Base-by-base conservation (phyloP, 1,140 invertebrate genomes). In the Lycorma delicatula region DNA sequence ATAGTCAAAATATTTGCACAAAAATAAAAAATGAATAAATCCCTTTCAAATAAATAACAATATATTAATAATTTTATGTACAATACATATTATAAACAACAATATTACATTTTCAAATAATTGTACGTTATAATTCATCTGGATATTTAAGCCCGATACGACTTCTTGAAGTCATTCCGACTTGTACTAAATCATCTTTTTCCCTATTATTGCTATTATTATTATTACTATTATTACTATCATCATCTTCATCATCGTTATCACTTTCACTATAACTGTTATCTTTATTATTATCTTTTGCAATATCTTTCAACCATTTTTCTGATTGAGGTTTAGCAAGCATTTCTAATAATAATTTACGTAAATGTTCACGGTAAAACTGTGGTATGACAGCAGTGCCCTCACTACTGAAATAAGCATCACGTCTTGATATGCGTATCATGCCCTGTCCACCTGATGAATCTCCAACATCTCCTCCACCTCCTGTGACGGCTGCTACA, bases 321-420 rank as follows among this genome's bases (percentile, higher is more conserved):
- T 49, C 34, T 2, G 27, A 16, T 9, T 31, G 47, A 27, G 56
- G 56, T 29, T 57, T 57, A 2, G 56, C 47, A 4, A 57, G 38
- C 25, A 57, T 29, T 13, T 57, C 56, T 1, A 57, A 47, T 11
- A 57, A 31, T 6, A 57, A 26, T 22, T 44, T 46, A 7, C 56
- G 56, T 11, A 57, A 46, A 16, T 44, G 28, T 46, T 57, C 44
- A 1, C 29, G 47, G n/a, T 22, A 46, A 11, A 26, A 46, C 1
- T 53, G 59, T 11, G 59, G 54, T 3, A 60, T 46, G 2, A 60
- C 52, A 1, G 53, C 41, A 4, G 52, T 60, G 13, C 53, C 59
- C 36, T 56, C 54, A 25, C 59, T 60, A 54, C 52, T 60, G 27
- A 60, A 12, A 13, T 51, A 60, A 12, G 59, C 59, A 20, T 60